These are phyloP conservation scores for Halichoerus grypus DNA, from an alignment of 2,113 vertebrate species.

Conservation along the genomic window DNA sequence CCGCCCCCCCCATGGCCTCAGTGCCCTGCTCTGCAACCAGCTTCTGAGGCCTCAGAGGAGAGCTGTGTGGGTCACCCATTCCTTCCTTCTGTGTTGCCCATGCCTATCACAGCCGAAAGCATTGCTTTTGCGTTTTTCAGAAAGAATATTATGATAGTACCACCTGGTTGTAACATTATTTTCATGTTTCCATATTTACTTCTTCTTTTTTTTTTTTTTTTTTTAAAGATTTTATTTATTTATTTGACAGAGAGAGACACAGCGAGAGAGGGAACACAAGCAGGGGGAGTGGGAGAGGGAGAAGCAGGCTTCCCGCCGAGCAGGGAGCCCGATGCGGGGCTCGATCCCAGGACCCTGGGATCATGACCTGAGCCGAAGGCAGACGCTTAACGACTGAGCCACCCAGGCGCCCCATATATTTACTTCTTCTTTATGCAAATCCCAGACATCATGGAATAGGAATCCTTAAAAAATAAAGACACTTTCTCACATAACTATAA, in stretches of 20 bases:
- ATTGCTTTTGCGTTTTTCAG: background rate
- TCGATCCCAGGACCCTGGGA: too few species aligned
- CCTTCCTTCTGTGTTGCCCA: background rate
- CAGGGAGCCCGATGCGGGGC: too few species aligned
- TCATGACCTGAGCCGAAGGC: too few species aligned
- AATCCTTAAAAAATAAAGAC: slow-evolving; percentile 14
- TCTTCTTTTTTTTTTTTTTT: too few species aligned
- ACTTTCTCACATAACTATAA: background rate
- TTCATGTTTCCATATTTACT: background rate
- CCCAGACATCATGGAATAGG: background rate
- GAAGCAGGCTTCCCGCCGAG: too few species aligned
- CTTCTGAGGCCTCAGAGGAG: background rate
- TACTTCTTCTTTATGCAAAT: slow-evolving; percentile 18
- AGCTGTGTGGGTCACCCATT: rapidly evolving
- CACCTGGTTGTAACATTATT: background rate
- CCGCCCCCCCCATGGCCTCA: background rate
- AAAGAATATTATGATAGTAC: background rate
- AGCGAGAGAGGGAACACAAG: too few species aligned
- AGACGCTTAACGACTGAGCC: too few species aligned
- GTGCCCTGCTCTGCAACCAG: background rate
- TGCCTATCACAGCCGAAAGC: background rate
- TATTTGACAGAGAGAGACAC: too few species aligned
- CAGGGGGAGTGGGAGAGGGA: too few species aligned
- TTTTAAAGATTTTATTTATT: too few species aligned
- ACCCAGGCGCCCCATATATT: too few species aligned